Evolutionary conservation across 2,797 vertebrate species (phyloP), one percentile per base, ranked within the genome.

Genomic region (Amniataba percoides): DNA sequence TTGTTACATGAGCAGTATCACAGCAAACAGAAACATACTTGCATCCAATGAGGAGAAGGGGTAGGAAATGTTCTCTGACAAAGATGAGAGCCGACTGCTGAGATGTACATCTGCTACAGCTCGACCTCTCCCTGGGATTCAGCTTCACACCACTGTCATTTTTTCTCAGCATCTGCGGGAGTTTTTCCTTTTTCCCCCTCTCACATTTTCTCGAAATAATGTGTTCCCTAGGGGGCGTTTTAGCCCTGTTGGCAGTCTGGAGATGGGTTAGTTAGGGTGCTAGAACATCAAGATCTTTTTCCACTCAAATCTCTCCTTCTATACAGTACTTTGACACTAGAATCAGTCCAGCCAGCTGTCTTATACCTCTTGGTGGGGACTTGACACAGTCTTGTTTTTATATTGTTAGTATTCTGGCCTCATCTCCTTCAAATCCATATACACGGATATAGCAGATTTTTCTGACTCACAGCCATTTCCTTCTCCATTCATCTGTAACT

Each of bases 201-300:
- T 63, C 61, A 64, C 61, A 53, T 78, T 71, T 61, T 79, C 55
- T 67, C 42, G 42, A 62, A 78, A 62, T 71, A 55, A 71, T 75
- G 13, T 15, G 11, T 63, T 89, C 87, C 84, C 78, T 61, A 63
- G 86, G 69, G 67, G 82, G 75, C 71, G 55, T 84, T 78, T 86
- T 43, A 81, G 76, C 62, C 77, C 63, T 15, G 69, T 40, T 63
- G 36, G 53, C 75, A 68, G 21, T 51, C 43, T 68, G 61, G 12
- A 51, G 77, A 72, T 58, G 66, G 74, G 77, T 71, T 79, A 45
- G 71, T 72, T 76, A 64, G 77, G 71, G 80, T 85, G 71, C 42
- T 42, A 9, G 67, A 77, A 61, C 64, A 65, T 72, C 10, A 43
- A 74, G 58, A 82, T 80, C n/a, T 69, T 72, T 80, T 57, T 39